These are phyloP conservation scores for Eulemur rubriventer DNA, from an alignment of 2,797 vertebrate genomes.

Conservation along the genomic window DNA sequence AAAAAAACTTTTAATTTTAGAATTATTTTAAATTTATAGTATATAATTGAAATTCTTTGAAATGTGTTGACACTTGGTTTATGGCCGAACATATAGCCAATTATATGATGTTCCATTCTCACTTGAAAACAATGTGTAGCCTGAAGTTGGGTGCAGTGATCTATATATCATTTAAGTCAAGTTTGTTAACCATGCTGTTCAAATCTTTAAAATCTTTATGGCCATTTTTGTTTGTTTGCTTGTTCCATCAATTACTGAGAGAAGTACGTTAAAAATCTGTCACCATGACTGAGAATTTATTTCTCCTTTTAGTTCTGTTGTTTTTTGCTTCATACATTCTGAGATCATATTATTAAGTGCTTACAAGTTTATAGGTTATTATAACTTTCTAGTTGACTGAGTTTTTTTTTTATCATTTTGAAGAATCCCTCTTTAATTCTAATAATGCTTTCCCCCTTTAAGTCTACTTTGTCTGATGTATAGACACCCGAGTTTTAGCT, in stretches of 20 bases:
- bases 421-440: not conserved
- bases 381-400: not conserved
- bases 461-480: not conserved
- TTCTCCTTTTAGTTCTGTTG: too few species aligned
- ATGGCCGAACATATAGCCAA: not conserved
- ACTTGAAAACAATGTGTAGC: not conserved
- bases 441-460: not conserved
- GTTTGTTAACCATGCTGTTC: not conserved
- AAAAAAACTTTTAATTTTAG: not conserved
- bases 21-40: not conserved
- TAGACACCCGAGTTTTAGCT: not conserved
- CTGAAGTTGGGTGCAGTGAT: not conserved
- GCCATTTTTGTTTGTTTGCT: not conserved
- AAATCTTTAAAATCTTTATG: not conserved
- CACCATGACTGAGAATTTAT: not conserved
- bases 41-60: not conserved
- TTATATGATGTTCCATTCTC: not conserved
- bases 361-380: not conserved
- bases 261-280: not conserved
- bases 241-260: not conserved
- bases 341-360: not conserved
- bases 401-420: not conserved
- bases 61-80: not conserved
- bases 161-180: not conserved
- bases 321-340: not conserved